Conservation (phyloP, 2,113 vertebrate species). For the Coturnix japonica region DNA sequence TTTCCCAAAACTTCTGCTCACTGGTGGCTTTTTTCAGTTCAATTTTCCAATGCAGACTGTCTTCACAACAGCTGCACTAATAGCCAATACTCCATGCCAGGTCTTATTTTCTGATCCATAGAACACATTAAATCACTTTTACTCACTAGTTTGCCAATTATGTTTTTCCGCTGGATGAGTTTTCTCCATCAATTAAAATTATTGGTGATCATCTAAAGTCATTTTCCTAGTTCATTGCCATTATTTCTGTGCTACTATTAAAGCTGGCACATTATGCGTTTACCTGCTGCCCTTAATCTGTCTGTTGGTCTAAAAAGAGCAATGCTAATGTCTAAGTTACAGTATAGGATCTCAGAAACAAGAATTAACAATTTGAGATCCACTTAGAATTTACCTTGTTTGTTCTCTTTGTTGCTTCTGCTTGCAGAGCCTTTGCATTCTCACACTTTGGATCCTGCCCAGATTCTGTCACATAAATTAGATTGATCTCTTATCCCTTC, state of each 20-base stretch:
- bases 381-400: neutral
- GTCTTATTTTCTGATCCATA: conserved; percentile 63
- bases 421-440: neutral
- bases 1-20: neutral
- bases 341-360: neutral
- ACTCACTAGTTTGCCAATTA: conserved; percentile 76
- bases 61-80: conserved; percentile 64
- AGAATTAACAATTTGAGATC: neutral
- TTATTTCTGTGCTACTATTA: conserved; percentile 48
- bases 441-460: neutral
- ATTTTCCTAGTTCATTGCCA: conserved; percentile 73
- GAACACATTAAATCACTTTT: conserved; percentile 75
- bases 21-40: neutral
- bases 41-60: conserved; percentile 45
- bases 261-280: conserved; percentile 22
- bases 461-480: neutral
- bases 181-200: conserved; percentile 79
- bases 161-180: conserved; percentile 74
- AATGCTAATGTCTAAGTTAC: neutral
- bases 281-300: conserved; percentile 41
- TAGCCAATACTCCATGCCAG: conserved; percentile 55
- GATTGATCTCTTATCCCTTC: neutral
- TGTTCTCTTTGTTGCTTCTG: neutral
- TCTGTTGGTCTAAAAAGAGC: conserved; percentile 35
- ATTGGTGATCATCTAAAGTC: conserved; percentile 75